Percentiles rank a stretch among this genome's conserved stretches.
Evolutionary conservation across 2,888 invertebrate genomes (phyloP).

Genomic region (Diachrysia chrysitis): DNA sequence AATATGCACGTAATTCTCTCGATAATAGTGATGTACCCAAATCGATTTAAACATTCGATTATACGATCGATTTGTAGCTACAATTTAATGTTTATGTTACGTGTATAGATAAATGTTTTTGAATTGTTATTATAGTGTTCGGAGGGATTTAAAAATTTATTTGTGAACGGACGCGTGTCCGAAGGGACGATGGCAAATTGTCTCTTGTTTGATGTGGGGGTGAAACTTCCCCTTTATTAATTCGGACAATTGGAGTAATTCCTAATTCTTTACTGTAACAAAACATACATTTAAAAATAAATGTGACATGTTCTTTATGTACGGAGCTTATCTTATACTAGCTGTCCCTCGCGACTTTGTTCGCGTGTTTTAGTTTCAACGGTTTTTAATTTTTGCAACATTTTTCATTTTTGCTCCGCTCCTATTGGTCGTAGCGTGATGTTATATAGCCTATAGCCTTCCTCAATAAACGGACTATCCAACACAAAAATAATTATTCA

Average conservation of each 20-base stretch:
- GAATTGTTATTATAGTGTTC: conserved; percentile 43
- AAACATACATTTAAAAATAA: too few relatives aligned
- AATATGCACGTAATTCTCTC: conserved; percentile 47
- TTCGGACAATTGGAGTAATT: conserved; percentile 16
- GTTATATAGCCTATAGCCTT: too few relatives aligned
- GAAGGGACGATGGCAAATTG: conserved; percentile 29
- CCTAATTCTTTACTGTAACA: not conserved
- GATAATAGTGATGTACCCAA: conserved; percentile 53
- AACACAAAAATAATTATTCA: too few relatives aligned
- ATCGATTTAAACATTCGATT: conserved; percentile 52
- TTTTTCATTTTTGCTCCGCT: too few relatives aligned
- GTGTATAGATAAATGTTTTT: conserved; percentile 49
- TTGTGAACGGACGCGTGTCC: conserved; percentile 47
- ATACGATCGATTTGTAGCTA: conserved; percentile 31
- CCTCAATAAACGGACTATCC: too few relatives aligned
- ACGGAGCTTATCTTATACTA: too few relatives aligned
- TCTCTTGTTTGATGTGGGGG: conserved; percentile 47
- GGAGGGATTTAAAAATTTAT: conserved; percentile 26
- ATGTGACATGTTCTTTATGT: too few relatives aligned
- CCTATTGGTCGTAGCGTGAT: too few relatives aligned
- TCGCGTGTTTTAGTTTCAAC: too few relatives aligned
- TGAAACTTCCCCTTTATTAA: conserved; percentile 38
- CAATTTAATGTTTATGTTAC: conserved; percentile 40
- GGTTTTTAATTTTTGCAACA: too few relatives aligned
- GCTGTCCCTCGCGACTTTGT: too few relatives aligned